phyloP scores from a whole-genome alignment of 2,113 vertebrate genomes.

The Pseudopodoces humilis region DNA sequence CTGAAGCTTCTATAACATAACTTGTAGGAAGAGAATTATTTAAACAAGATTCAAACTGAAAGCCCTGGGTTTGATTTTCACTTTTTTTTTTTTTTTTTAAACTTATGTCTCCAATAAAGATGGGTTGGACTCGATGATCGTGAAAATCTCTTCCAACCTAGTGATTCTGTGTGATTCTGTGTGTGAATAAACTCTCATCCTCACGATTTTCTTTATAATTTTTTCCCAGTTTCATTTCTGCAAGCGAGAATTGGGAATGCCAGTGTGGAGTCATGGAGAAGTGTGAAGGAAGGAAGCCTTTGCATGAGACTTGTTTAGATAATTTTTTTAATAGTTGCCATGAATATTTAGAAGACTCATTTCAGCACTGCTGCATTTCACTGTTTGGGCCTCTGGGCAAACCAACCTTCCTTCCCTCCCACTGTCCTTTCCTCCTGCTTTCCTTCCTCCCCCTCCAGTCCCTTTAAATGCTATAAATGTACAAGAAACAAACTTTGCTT shows the following conservation, averaged over 20 bases:
- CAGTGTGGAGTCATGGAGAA: neutral
- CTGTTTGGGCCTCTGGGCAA: neutral
- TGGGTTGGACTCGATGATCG: too few relatives aligned
- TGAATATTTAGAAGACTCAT: neutral
- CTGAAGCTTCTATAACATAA: neutral
- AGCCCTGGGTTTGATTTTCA: neutral
- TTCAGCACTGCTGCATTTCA: neutral
- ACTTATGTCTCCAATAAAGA: neutral
- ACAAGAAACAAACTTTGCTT: neutral
- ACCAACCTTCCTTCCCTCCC: neutral
- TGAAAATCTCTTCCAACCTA: too few relatives aligned
- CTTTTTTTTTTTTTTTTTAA: neutral
- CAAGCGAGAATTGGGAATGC: neutral
- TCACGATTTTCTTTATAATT: neutral
- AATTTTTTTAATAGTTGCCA: neutral
- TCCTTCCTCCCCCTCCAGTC: neutral
- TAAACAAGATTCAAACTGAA: neutral
- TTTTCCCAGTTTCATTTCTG: neutral
- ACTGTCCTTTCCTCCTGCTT: neutral
- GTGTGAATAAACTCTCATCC: neutral
- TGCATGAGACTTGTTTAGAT: neutral
- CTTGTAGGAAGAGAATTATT: neutral
- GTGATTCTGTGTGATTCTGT: too few relatives aligned
- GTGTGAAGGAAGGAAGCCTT: neutral
- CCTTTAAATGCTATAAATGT: neutral